Base-by-base conservation (phyloP, 2,113 vertebrate species). In the Morone chrysops region DNA sequence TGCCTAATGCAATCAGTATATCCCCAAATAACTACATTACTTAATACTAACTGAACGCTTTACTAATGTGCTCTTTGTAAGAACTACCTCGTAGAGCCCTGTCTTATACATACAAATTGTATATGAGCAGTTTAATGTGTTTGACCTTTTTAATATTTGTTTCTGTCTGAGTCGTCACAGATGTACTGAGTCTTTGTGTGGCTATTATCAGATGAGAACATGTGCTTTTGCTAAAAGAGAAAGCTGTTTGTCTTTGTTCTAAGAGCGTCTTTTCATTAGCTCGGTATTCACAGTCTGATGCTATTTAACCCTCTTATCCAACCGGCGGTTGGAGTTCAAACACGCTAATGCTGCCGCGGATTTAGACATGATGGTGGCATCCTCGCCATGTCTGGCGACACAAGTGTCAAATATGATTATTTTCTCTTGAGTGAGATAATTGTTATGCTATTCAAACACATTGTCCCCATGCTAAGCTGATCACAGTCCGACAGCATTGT, bases 231-330 rank as follows among this genome's bases (percentile, higher is more conserved):
- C 57, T 66, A 22, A 62, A 57, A 50, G 17, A 45, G n/a, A 65
- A 70, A 57, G 4, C 63, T 41, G 14, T 31, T 38, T 5, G 0
- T 14, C 47, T 67, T 22, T 8, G 43, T 22, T 65, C 31, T n/a
- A 56, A 73, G 22, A 25, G 57, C 65, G 22, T 53, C 31, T 66
- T 74, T 76, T 70, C 69, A 82, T 53, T 57, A 25, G 31, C 76
- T 70, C 68, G n/a, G 66, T 14, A 57, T 36, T 63, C 45, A 5
- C 38, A 63, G n/a, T 7, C 41, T 63, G 66, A 16, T 77, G 50
- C 40, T 18, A 53, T 59, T 78, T 62, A 78, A 80, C 70, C 53
- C 43, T 78, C 60, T 75, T 61, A 40, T 81, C 45, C 74, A 62
- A 62, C 62, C 54, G 74, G 47, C 20, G 47, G 38, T 50, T 53